These are phyloP conservation scores for Mesoclemmys tuberculata DNA, from an alignment of 2,113 vertebrate species.

Conservation along the genomic window DNA sequence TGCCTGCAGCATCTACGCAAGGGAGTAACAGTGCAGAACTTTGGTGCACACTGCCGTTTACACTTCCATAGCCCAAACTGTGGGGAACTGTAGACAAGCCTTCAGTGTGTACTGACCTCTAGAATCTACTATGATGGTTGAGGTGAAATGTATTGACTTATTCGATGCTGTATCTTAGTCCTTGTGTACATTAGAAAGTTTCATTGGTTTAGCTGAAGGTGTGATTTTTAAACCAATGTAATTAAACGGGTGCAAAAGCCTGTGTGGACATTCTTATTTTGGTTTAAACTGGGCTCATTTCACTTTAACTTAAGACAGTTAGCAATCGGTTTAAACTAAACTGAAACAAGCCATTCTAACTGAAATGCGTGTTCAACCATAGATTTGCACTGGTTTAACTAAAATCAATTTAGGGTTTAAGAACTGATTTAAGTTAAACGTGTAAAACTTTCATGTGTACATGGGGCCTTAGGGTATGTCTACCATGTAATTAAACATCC, in stretches of 20 bases:
- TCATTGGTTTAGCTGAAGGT: neutral
- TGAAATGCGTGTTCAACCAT: neutral
- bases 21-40: neutral
- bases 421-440: neutral
- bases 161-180: accelerated
- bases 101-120: neutral
- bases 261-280: neutral
- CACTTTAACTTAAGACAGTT: neutral
- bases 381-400: neutral
- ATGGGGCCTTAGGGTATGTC: neutral
- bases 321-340: neutral
- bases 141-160: neutral
- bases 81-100: too few relatives aligned
- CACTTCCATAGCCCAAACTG: neutral
- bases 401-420: neutral
- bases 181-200: neutral
- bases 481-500: neutral
- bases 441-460: neutral
- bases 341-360: neutral
- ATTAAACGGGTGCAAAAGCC: neutral
- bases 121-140: neutral
- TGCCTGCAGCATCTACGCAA: neutral
- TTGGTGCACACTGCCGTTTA: neutral
- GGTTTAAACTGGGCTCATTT: neutral
- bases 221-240: neutral